These are phyloP conservation scores for Xenopus borealis DNA, from an alignment of 2,113 vertebrate species.

Conservation along the genomic window DNA sequence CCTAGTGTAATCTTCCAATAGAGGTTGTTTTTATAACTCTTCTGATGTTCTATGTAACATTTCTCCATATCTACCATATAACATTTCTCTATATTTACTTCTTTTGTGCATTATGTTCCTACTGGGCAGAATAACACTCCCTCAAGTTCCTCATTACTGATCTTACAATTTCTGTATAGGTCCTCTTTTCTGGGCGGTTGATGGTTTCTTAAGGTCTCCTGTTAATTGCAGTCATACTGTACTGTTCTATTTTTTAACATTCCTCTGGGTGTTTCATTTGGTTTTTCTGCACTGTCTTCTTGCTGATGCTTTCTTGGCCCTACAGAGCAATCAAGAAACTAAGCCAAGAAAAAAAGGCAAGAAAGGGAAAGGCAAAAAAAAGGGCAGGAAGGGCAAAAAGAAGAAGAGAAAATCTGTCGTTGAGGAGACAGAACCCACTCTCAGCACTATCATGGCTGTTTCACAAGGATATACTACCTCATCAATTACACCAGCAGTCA, in stretches of 20 bases:
- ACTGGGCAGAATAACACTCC: not conserved
- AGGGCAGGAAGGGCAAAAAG: conserved; percentile 69
- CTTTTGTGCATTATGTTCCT: not conserved
- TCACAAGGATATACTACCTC: conserved; percentile 48
- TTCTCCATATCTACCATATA: not conserved
- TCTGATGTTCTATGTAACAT: not conserved
- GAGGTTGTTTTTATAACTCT: not conserved
- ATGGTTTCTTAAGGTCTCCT: too few relatives aligned
- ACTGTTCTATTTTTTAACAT: not conserved
- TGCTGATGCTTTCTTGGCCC: conserved; percentile 5
- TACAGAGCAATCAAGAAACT: not conserved
- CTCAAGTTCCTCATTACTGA: too few relatives aligned
- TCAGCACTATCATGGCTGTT: conserved; percentile 29
- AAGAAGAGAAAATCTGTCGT: conserved; percentile 72
- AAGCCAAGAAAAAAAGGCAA: conserved; percentile 62
- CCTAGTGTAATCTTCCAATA: too few relatives aligned
- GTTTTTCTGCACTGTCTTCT: not conserved
- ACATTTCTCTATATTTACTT: not conserved
- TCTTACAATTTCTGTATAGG: not conserved
- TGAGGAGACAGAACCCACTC: conserved; percentile 15
- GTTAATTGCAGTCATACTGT: not conserved
- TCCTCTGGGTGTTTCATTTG: not conserved
- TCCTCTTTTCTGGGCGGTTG: not conserved
- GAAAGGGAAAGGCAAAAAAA: conserved; percentile 67
- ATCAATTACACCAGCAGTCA: conserved; percentile 2